Evolutionary conservation across 2,797 vertebrate genomes (phyloP).

Genomic region (Galago senegalensis): DNA sequence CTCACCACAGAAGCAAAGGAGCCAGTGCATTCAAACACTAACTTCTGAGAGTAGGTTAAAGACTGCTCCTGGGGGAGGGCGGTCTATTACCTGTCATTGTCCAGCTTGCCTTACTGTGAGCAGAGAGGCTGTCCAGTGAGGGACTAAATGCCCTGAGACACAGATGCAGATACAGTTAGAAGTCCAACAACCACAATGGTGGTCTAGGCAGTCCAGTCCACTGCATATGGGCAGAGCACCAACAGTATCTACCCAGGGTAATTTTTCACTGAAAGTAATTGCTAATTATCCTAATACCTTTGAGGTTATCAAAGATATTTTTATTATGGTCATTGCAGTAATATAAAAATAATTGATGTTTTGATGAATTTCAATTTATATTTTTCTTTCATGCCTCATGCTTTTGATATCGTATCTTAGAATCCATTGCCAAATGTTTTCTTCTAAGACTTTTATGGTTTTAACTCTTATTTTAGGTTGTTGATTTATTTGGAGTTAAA

Average conservation of each 20-base stretch:
- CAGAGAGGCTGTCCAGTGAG: background rate
- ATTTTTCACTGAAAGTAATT: background rate
- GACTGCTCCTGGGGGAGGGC: background rate
- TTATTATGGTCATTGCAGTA: conserved; percentile 7
- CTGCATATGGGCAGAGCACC: background rate
- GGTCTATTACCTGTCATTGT: background rate
- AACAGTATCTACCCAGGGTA: background rate
- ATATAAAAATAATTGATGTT: conserved; percentile 13
- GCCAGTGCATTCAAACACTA: background rate
- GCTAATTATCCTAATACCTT: conserved; percentile 34
- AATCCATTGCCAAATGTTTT: conserved; percentile 9
- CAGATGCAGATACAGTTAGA: background rate
- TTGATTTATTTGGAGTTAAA: background rate
- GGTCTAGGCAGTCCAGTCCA: background rate
- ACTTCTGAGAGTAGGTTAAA: background rate
- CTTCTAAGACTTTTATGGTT: background rate
- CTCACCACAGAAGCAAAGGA: background rate
- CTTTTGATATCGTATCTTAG: background rate
- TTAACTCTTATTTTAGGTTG: background rate
- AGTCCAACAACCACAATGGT: background rate
- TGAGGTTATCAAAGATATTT: background rate
- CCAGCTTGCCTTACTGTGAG: background rate
- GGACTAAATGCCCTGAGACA: background rate
- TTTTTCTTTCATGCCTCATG: background rate
- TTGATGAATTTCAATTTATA: background rate